These are phyloP conservation scores for Platanista minor DNA, from an alignment of 2,113 vertebrate genomes.

Conservation along the genomic window DNA sequence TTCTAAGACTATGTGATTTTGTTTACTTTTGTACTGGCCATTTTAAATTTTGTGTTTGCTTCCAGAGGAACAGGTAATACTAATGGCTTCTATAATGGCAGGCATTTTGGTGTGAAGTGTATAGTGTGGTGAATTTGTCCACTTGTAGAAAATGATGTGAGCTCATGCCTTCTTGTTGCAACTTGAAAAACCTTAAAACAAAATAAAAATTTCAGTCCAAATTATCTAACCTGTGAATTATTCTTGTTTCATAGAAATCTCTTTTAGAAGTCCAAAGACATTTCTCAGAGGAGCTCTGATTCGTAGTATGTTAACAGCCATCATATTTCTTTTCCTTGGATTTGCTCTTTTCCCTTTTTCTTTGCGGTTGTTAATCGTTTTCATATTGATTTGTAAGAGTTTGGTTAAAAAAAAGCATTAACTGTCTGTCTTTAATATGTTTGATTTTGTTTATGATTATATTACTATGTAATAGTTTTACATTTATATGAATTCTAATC, in stretches of 20 bases:
- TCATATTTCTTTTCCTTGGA: not conserved
- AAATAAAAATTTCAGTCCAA: not conserved
- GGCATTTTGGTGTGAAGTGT: not conserved
- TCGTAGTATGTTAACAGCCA: not conserved
- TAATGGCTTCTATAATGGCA: not conserved
- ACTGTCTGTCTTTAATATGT: not conserved
- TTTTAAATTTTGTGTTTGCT: not conserved
- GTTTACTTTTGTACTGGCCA: not conserved
- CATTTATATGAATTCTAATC: not conserved
- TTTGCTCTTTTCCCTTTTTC: not conserved
- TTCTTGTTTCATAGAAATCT: not conserved
- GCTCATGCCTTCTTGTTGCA: not conserved
- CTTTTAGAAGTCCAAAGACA: not conserved
- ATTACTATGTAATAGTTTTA: not conserved
- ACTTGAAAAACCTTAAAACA: not conserved
- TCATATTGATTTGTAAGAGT: not conserved
- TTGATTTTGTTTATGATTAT: not conserved
- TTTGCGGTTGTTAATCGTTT: constrained; percentile 13
- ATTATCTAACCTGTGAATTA: not conserved
- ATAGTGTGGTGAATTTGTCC: not conserved
- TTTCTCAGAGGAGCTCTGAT: not conserved
- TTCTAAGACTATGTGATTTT: not conserved
- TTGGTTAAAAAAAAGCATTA: not conserved
- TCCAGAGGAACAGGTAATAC: not conserved
- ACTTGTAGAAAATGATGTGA: not conserved